These are phyloP conservation scores for Aphis gossypii DNA, from an alignment of 1,140 invertebrate species.

Conservation along the genomic window DNA sequence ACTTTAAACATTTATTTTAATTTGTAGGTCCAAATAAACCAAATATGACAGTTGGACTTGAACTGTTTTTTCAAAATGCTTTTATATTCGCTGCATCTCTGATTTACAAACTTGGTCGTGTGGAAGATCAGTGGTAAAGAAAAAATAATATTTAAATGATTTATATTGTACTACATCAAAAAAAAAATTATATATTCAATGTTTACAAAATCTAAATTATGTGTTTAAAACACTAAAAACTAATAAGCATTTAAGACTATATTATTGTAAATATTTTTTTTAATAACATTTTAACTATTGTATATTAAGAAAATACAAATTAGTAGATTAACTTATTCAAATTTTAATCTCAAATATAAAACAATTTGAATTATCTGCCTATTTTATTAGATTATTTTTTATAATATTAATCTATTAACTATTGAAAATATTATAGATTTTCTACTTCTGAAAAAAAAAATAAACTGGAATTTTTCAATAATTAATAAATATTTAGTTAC, in stretches of 20 bases:
- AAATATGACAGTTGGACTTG: conserved; percentile 81
- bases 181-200: neutral
- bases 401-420: neutral
- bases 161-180: neutral
- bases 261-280: conserved; percentile 24
- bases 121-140: conserved; percentile 73
- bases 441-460: neutral
- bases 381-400: neutral
- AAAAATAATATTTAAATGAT: neutral
- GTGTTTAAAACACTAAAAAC: neutral
- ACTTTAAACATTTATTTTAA: conserved; percentile 31
- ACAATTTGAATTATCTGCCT: neutral
- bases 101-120: conserved; percentile 92
- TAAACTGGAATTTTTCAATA: neutral
- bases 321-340: neutral
- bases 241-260: neutral
- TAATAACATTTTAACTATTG: neutral
- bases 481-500: neutral
- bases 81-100: conserved; percentile 92
- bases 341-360: neutral
- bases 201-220: neutral
- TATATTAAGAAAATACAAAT: neutral
- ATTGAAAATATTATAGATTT: neutral
- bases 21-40: conserved; percentile 22
- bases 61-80: conserved; percentile 92